Percentiles rank a stretch among this genome's conserved stretches.
Conservation (phyloP, 2,888 invertebrate species). For the Acrocyrtus sp. region DNA sequence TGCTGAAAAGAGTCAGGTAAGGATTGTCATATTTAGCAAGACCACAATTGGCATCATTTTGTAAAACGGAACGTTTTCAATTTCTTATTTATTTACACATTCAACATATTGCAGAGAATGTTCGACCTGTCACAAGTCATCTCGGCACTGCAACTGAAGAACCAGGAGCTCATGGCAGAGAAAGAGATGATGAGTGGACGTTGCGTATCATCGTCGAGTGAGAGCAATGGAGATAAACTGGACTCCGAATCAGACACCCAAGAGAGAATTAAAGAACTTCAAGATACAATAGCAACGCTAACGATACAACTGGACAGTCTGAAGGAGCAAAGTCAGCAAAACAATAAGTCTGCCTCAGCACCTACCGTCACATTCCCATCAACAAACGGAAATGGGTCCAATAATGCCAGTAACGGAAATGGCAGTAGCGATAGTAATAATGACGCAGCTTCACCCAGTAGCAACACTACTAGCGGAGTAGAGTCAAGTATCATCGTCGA, state of each 20-base stretch:
- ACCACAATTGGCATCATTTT: slow-evolving; percentile 20
- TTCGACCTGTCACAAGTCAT: slow-evolving; percentile 62
- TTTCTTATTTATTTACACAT: slow-evolving; percentile 35
- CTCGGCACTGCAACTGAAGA: slow-evolving; percentile 70
- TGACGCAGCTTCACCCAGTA: slow-evolving; percentile 33
- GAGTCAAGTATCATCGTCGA: slow-evolving; percentile 58
- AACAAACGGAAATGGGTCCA: slow-evolving; percentile 43
- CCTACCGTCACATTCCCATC: slow-evolving; percentile 7
- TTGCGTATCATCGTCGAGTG: slow-evolving; percentile 58
- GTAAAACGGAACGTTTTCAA: slow-evolving; percentile 6
- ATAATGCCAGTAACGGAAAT: slow-evolving; percentile 1
- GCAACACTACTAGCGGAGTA: slow-evolving; percentile 31
- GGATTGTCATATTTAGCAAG: too few species aligned
- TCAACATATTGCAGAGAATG: slow-evolving; percentile 60
- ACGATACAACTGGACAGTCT: slow-evolving; percentile 83
- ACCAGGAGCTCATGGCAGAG: slow-evolving; percentile 93
- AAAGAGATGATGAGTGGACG: slow-evolving; percentile 85
- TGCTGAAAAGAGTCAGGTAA: slow-evolving; percentile 63
- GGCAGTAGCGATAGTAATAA: slow-evolving; percentile 24
- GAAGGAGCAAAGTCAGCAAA: slow-evolving; percentile 48
- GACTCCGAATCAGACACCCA: slow-evolving; percentile 61
- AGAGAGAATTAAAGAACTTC: slow-evolving; percentile 69
- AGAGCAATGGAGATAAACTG: slow-evolving; percentile 59
- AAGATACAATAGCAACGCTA: slow-evolving; percentile 91
- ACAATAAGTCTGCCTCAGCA: slow-evolving; percentile 8